Evolutionary conservation across 2,113 vertebrate genomes (phyloP).

Genomic region (Penelope pileata): DNA sequence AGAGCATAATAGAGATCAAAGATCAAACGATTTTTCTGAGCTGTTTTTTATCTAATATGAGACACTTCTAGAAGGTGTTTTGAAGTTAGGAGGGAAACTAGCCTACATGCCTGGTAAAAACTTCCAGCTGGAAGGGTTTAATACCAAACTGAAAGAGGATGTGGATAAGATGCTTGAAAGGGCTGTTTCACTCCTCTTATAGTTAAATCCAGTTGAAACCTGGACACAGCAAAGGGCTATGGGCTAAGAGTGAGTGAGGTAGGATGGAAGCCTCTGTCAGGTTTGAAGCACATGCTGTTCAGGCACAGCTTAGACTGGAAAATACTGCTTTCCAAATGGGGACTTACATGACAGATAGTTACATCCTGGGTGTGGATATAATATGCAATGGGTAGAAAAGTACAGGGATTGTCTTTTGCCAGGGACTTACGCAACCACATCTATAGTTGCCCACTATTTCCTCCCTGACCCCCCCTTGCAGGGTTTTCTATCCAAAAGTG

Average conservation of each 20-base stretch:
- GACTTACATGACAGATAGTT: constrained; percentile 32
- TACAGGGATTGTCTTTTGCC: constrained; percentile 31
- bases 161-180: neutral
- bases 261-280: neutral
- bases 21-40: neutral
- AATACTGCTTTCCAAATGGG: constrained; percentile 39
- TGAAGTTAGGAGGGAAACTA: neutral
- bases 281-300: neutral
- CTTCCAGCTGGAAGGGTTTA: neutral
- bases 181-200: neutral
- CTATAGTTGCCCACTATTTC: constrained; percentile 8
- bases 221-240: neutral
- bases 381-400: constrained; percentile 37
- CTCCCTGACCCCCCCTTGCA: neutral
- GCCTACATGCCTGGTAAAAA: neutral
- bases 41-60: neutral
- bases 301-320: neutral
- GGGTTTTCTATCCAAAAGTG: constrained; percentile 25
- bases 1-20: neutral
- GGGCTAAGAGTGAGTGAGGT: neutral
- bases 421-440: constrained; percentile 5
- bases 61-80: neutral
- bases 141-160: neutral
- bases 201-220: neutral
- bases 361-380: constrained; percentile 56